These are phyloP conservation scores for Anoplius nigerrimus DNA, from an alignment of 2,888 invertebrate species.

Conservation along the genomic window DNA sequence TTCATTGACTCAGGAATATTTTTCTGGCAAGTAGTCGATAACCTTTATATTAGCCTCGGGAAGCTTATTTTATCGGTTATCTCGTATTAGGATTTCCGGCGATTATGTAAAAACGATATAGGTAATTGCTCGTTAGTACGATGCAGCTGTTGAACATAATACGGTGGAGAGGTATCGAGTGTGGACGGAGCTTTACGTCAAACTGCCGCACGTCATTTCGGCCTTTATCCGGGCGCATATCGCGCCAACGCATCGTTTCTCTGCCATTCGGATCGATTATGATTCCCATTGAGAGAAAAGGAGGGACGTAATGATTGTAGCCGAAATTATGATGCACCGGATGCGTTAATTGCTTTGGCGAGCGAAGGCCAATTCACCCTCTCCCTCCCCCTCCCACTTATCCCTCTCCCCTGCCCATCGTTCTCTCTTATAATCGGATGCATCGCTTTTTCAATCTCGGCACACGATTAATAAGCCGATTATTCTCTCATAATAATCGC, in stretches of 20 bases:
- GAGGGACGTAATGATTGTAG: constrained; percentile 7
- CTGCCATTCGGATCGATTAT: constrained; percentile 8
- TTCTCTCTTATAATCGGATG: constrained; percentile 14
- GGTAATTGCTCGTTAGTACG: too few relatives aligned
- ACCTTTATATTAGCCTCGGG: too few relatives aligned
- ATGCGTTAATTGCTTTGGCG: constrained; percentile 18
- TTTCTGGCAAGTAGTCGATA: too few relatives aligned
- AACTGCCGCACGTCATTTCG: too few relatives aligned
- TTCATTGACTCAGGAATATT: too few relatives aligned
- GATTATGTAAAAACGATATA: too few relatives aligned
- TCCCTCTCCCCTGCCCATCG: background rate
- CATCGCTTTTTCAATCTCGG: constrained; percentile 15
- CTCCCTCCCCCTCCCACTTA: background rate
- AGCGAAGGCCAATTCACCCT: constrained; percentile 8
- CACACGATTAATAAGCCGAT: constrained; percentile 16
- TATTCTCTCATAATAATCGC: constrained; percentile 7
- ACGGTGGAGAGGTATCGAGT: too few relatives aligned
- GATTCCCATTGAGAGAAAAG: constrained; percentile 3
- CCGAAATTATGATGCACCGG: constrained; percentile 5
- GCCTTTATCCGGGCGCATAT: background rate
- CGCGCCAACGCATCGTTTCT: background rate
- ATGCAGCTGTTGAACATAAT: too few relatives aligned
- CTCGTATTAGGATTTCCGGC: too few relatives aligned
- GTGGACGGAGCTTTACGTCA: too few relatives aligned
- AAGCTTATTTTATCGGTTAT: too few relatives aligned